Base-by-base conservation (phyloP, 1,140 invertebrate species). In the Trachymyrmex septentrionalis region DNA sequence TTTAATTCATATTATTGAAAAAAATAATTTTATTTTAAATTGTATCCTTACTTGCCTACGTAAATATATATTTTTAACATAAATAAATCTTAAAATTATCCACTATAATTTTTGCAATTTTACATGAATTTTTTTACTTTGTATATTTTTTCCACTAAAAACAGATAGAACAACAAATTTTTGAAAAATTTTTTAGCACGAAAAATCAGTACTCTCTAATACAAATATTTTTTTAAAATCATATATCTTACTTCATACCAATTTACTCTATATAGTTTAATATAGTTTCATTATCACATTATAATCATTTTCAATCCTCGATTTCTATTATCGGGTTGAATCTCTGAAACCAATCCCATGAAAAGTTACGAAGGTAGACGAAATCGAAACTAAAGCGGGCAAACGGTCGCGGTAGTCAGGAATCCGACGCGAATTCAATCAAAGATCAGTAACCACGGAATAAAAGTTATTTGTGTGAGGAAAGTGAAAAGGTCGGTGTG, bases 381-480 rank as follows among this genome's bases (percentile, higher is more conserved):
- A 75, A 50, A 78, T 50, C 76, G 73, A 87, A 90, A 86, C 88
- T 89, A 85, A 81, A 86, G 87, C 80, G 71, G 73, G 77, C 72
- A 90, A 91, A 91, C 87, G 89, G 88, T 90, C 87, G 38, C 38
- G 88, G 78, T 90, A 77, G 87, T 86, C 77, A 19, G 87, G 87
- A 91, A 55, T n/a, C 19, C 89, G 89, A 92, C 87, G 91, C 91
- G 92, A 92, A 93, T 94, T 94, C 92, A 94, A 95, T 95, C 94
- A 92, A 88, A 90, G 93, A 93, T 94, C 92, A 92, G 76, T 77
- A 90, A 87, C 67, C 89, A 71, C 78, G 89, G 90, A 91, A 93
- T 93, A 93, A 94, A 94, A 94, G 92, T 94, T 94, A 94, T 94
- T 92, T 93, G 92, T 91, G 93, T 86, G 90, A 91, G 86, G 87